A percentile compares a stretch with the other conserved stretches of the same genome.
Conservation (phyloP, 2,113 vertebrate genomes). For the Spilogale gracilis region DNA sequence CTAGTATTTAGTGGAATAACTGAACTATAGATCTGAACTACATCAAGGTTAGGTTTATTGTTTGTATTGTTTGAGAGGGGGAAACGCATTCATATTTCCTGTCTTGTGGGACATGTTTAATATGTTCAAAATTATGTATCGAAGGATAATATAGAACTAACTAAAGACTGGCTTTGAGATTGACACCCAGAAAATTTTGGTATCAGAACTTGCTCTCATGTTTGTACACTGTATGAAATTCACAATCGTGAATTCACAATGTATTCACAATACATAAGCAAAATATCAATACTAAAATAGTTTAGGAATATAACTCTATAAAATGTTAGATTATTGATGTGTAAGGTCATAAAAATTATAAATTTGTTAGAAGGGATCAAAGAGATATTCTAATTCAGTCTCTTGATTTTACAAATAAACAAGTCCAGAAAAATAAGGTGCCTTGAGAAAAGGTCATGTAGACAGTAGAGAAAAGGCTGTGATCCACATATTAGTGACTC, state of each 20-base stretch:
- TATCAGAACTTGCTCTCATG: background rate
- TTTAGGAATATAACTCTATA: background rate
- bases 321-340: background rate
- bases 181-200: background rate
- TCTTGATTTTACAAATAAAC: constrained; percentile 28
- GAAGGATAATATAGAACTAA: background rate
- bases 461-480: background rate
- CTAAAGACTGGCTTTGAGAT: background rate
- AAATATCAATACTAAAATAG: constrained; percentile 3
- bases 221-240: background rate
- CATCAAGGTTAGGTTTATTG: background rate
- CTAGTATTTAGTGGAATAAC: background rate
- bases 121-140: background rate
- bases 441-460: background rate
- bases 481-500: background rate
- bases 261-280: background rate
- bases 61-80: background rate
- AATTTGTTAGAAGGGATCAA: background rate
- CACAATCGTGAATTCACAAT: background rate
- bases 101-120: background rate
- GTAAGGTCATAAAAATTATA: background rate
- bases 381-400: background rate
- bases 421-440: background rate
- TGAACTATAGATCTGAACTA: background rate
- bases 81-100: background rate